Evolutionary conservation across 2,113 vertebrate genomes (phyloP), one percentile per base, ranked within the genome.

Genomic region (Laticauda laticaudata): DNA sequence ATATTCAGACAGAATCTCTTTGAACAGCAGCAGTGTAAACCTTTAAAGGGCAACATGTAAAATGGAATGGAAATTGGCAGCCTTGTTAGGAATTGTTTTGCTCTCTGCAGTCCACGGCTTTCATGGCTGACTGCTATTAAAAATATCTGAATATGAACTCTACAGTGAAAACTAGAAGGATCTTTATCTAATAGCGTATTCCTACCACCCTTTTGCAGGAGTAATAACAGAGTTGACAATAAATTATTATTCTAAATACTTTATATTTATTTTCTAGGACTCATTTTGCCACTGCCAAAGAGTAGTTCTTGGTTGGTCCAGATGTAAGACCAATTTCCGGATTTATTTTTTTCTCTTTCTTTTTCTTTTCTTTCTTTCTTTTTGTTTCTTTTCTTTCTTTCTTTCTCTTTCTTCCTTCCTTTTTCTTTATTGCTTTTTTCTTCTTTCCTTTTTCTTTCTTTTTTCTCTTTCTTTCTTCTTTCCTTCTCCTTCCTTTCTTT

Each of bases 31-130:
- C 97, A 96, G 91, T 94, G 64, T 96, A 97, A 98, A 96, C 96
- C 95, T 97, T 95, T 93, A 86, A 92, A 95, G 96, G 93, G 86
- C 86, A 95, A 95, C 93, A 94, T 26, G 93, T 94, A 96, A 24
- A 93, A 75, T 92, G 94, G 93, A 92, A 81, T 95, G 89, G 93
- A 92, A 95, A 92, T 24, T 59, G 93, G 93, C 94, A 54, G 96
- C 98, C 98, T 98, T 98, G 97, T 98, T 98, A 98, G 98, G 98
- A 98, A 97, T 96, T 97, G 96, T 96, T 97, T 97, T 93, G 92
- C 39, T 95, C 95, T 93, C 91, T 89, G 93, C 93, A 94, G 95
- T 95, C 90, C 92, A 92, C 0, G 34, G 94, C 91, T 88, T 96
- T 97, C 96, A 96, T 97, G 95, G 26, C 91, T 64, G 34, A 93